Percentiles rank a stretch among this genome's conserved stretches.
These are phyloP conservation scores for Xestia rhomboidea DNA, from an alignment of 2,888 invertebrate genomes.

Conservation along the genomic window DNA sequence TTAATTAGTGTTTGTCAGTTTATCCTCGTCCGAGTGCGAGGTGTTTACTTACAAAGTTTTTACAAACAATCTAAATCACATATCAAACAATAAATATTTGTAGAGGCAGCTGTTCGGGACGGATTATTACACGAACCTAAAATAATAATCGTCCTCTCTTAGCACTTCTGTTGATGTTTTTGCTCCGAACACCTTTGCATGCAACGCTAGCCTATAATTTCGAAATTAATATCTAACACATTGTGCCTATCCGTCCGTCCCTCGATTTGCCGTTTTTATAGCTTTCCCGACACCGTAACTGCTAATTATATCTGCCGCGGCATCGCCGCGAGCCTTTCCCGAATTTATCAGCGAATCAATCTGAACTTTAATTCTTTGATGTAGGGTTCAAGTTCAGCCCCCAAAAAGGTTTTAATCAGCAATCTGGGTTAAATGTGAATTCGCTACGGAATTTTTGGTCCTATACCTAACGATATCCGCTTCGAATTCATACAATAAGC, in stretches of 20 bases:
- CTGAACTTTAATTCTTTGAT: constrained; percentile 64
- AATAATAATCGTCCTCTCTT: constrained; percentile 88
- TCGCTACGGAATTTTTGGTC: constrained; percentile 66
- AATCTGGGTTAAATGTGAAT: constrained; percentile 69
- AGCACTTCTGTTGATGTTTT: constrained; percentile 89
- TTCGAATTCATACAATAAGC: constrained; percentile 59
- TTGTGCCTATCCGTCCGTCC: constrained; percentile 87
- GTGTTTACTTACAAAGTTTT: constrained; percentile 61
- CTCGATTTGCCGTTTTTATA: constrained; percentile 87
- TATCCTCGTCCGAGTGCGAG: constrained; percentile 31
- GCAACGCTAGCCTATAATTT: constrained; percentile 86
- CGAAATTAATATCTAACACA: constrained; percentile 90
- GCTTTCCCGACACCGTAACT: constrained; percentile 85
- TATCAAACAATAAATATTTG: constrained; percentile 88
- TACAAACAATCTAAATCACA: constrained; percentile 71
- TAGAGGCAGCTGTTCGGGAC: constrained; percentile 87
- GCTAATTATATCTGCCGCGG: constrained; percentile 83
- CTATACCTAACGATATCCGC: constrained; percentile 59
- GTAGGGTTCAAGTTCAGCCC: constrained; percentile 62
- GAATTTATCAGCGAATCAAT: constrained; percentile 65
- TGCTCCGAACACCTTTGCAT: constrained; percentile 85
- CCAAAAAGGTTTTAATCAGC: constrained; percentile 68
- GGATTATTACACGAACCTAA: constrained; percentile 84
- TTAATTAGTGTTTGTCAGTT: background rate
- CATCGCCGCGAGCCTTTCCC: constrained; percentile 78